Base-by-base conservation (phyloP, 2,888 invertebrate species). In the Caradrina kadenii region DNA sequence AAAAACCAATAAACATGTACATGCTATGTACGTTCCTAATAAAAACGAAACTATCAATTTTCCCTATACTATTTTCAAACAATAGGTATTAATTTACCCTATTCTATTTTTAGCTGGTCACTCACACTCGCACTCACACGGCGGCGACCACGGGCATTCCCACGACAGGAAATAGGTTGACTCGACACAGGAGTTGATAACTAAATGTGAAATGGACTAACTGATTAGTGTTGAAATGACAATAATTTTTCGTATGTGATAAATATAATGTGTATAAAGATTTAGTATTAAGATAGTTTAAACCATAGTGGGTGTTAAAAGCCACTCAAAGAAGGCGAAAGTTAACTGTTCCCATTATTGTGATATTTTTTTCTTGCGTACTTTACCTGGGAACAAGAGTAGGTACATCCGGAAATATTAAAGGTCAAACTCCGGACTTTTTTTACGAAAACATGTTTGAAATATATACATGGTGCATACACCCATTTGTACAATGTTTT, bases 101-200 rank as follows among this genome's bases (percentile, higher is more conserved):
- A 74, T 79, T 70, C 48, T 77, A 69, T 75, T 91, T 90, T 31
- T 91, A 95, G 94, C 93, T 75, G 88, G 88, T 1, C 94, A 94
- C 82, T 87, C 93, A 0, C 94, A 72, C 53, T 22, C 71, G 53
- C 94, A 91, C 80, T 79, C 82, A 1, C 87, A 90, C 67, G 83
- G 73, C 45, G 84, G 68, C 22, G 86, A 85, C 67, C 88, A 90
- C 65, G 86, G 86, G 0, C 91, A 92, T 74, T 85, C 87, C 3
- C 92, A 93, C 62, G 83, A 85, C 67, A 76, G 83, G 58, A 83
- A 50, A 64, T 73, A 76, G 11, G 8, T 22, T 19, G 39, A 59
- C 19, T 31, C 50, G 10, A 50, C 39, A 42, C 15, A n/a, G 15
- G 6, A 22, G n/a, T n/a, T n/a, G 19, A 42, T 50, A 19, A 26